Evolutionary conservation across 2,113 vertebrate genomes (phyloP).

Genomic region (Catharus fuscescens): DNA sequence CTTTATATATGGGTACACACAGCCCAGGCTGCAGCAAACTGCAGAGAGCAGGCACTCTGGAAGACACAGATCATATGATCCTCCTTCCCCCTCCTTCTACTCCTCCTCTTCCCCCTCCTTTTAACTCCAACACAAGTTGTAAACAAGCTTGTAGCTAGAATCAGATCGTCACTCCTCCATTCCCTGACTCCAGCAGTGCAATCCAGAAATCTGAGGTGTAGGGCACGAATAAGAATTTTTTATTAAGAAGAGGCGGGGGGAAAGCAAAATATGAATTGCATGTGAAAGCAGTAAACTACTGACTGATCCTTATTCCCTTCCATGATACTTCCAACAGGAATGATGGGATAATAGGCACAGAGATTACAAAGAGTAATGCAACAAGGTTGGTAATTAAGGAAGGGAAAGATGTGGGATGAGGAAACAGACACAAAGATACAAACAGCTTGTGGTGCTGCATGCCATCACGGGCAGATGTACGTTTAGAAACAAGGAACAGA

Average conservation of each 20-base stretch:
- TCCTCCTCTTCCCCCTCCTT: slow-evolving; percentile 50
- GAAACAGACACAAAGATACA: background rate
- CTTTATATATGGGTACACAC: slow-evolving; percentile 6
- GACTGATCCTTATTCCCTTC: background rate
- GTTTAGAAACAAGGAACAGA: slow-evolving; percentile 1
- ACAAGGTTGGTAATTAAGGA: background rate
- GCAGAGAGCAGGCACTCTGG: slow-evolving; percentile 64
- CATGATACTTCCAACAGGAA: background rate
- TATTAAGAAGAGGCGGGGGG: background rate
- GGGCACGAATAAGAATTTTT: background rate
- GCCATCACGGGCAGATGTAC: background rate
- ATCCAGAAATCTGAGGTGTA: background rate
- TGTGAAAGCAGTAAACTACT: background rate
- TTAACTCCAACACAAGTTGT: slow-evolving; percentile 66
- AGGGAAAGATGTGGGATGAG: background rate
- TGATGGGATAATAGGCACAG: background rate
- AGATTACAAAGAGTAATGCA: background rate
- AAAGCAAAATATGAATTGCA: background rate
- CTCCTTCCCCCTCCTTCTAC: slow-evolving; percentile 39
- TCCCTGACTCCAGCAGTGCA: background rate
- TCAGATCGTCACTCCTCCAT: slow-evolving; percentile 37
- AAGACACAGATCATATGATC: slow-evolving; percentile 71
- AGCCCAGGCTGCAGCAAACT: slow-evolving; percentile 66
- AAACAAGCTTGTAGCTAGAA: slow-evolving; percentile 71
- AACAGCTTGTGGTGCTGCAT: background rate